Evolutionary conservation across 1,140 invertebrate genomes (phyloP).

Genomic region (Tyrophagus putrescentiae): DNA sequence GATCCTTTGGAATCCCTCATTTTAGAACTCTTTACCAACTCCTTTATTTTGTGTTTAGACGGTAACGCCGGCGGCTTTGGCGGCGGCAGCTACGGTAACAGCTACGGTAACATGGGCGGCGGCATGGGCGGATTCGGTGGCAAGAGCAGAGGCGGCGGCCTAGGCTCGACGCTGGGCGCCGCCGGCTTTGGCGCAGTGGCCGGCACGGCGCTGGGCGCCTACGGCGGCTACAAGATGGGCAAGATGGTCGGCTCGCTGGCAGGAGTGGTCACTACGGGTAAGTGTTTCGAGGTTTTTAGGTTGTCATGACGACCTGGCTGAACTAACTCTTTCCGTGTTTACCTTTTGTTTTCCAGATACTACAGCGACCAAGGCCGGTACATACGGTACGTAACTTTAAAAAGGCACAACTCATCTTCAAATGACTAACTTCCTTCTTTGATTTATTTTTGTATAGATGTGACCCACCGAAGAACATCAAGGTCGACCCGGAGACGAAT

Average conservation of each 20-base stretch:
- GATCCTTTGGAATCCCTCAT: background rate
- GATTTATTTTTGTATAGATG: no score
- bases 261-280: constrained; percentile 11
- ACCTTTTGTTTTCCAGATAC: no score
- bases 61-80: background rate
- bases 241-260: constrained; percentile 13
- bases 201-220: constrained; percentile 15
- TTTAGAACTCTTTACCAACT: background rate
- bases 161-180: background rate
- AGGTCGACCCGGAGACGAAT: constrained; percentile 14
- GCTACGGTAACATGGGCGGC: background rate
- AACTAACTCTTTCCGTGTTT: no score
- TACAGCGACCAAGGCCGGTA: constrained; percentile 3
- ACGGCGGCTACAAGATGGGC: constrained; percentile 19
- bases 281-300: no score
- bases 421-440: no score
- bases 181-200: constrained; percentile 8
- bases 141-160: background rate
- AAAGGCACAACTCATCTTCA: no score
- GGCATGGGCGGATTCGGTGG: no score
- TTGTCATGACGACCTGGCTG: no score
- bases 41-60: background rate
- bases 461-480: constrained; percentile 13
- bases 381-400: no score
- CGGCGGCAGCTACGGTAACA: background rate